Conservation (phyloP, 2,888 invertebrate genomes). For the Clitarchus hookeri region DNA sequence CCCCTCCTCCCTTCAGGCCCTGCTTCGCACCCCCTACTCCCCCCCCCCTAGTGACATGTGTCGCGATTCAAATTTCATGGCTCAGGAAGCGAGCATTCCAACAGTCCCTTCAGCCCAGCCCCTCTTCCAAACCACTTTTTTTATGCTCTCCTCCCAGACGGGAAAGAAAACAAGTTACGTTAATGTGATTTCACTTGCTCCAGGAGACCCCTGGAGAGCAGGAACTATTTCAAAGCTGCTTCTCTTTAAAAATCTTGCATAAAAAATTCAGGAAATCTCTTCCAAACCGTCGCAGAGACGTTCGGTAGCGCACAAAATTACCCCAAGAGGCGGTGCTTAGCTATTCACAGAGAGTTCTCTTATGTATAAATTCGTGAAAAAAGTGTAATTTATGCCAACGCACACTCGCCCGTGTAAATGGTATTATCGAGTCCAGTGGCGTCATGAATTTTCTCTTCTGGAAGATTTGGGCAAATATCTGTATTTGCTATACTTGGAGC, state of each 20-base stretch:
- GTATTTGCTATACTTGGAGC: too few species aligned
- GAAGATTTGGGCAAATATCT: too few species aligned
- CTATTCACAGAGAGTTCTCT: too few species aligned
- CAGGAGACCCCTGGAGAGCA: background rate
- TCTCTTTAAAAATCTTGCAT: background rate
- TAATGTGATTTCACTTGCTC: conserved; percentile 2
- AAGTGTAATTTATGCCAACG: too few species aligned
- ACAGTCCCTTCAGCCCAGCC: background rate
- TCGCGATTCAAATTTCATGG: background rate
- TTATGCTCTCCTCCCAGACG: background rate
- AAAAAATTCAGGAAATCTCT: background rate
- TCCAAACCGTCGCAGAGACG: background rate
- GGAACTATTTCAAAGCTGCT: background rate
- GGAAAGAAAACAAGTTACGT: conserved; percentile 9
- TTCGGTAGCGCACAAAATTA: background rate
- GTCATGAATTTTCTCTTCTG: too few species aligned
- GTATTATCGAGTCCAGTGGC: too few species aligned
- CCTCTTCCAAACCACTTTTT: background rate
- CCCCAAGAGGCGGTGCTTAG: background rate
- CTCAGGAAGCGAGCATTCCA: conserved; percentile 14
- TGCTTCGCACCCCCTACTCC: background rate
- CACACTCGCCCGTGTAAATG: too few species aligned
- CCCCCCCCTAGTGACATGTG: background rate
- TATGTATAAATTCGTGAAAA: too few species aligned
- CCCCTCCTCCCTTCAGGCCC: background rate